Evolutionary conservation across 2,888 invertebrate genomes (phyloP).

Genomic region (Pyrochroa serraticornis): DNA sequence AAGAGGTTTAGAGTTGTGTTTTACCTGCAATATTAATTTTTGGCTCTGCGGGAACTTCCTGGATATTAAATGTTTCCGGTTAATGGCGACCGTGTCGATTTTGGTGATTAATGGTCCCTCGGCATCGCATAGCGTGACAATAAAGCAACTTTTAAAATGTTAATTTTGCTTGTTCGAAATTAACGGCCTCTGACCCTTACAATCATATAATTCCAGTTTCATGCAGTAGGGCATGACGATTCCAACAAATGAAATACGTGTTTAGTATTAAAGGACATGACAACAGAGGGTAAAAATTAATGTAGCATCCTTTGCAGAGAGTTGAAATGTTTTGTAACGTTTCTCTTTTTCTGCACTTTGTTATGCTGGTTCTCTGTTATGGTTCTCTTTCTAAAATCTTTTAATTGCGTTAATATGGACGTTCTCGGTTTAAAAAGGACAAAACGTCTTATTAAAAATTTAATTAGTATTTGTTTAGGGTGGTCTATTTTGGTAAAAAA

Average conservation of each 20-base stretch:
- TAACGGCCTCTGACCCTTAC: conserved; percentile 5
- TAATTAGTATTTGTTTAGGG: too few relatives aligned
- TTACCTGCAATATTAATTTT: too few relatives aligned
- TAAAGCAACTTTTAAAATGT: conserved; percentile 4
- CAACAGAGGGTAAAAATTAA: neutral
- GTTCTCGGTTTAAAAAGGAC: too few relatives aligned
- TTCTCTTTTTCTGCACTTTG: too few relatives aligned
- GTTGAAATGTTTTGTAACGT: too few relatives aligned
- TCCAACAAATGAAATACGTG: conserved; percentile 6
- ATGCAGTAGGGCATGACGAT: neutral
- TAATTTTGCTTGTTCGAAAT: conserved; percentile 7
- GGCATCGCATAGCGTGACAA: neutral
- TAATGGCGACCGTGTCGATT: neutral
- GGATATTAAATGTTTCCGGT: neutral
- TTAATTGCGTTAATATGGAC: too few relatives aligned
- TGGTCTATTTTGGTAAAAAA: too few relatives aligned
- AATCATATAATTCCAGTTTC: neutral
- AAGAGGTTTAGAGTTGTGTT: too few relatives aligned
- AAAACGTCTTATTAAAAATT: too few relatives aligned
- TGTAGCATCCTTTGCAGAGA: neutral
- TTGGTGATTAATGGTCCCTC: neutral
- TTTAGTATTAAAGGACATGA: neutral
- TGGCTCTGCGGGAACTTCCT: too few relatives aligned
- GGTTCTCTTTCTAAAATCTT: too few relatives aligned
- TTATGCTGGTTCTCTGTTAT: too few relatives aligned